Percentiles rank a stretch among this genome's conserved stretches.
phyloP scores from a whole-genome alignment of 2,113 vertebrate genomes.

The Piaya cayana region DNA sequence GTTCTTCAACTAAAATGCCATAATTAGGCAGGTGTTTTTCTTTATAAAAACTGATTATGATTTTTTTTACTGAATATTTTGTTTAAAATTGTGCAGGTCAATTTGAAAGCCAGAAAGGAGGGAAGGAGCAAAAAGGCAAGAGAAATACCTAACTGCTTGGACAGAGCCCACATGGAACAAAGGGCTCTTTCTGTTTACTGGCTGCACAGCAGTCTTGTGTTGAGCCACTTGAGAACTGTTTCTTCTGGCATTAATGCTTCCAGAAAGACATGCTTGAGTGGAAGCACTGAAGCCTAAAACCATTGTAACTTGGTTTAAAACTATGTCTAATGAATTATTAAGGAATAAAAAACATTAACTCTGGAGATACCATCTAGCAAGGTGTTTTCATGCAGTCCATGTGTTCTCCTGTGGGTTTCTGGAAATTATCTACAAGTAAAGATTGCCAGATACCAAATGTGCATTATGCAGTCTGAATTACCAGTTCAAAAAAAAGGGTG shows the following conservation, averaged over 20 bases:
- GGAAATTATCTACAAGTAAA: not conserved
- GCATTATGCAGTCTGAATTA: not conserved
- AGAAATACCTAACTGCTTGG: not conserved
- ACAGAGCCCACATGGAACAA: not conserved
- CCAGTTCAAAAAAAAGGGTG: not conserved
- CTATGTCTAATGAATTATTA: not conserved
- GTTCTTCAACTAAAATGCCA: not conserved
- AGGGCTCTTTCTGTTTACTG: not conserved
- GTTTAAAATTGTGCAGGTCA: rapidly evolving
- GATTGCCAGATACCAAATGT: not conserved
- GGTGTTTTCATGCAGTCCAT: not conserved
- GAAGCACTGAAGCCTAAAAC: not conserved
- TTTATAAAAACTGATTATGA: not conserved
- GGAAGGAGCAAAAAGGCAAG: not conserved
- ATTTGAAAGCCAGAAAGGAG: not conserved
- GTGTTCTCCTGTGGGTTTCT: not conserved
- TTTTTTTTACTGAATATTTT: not conserved
- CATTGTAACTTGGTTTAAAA: not conserved
- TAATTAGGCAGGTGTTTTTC: not conserved
- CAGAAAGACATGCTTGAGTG: not conserved
- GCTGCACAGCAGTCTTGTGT: not conserved
- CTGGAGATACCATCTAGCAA: not conserved
- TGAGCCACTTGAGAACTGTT: not conserved
- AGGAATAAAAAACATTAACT: not conserved
- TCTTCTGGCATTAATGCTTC: not conserved